phyloP scores from a whole-genome alignment of 2,113 vertebrate genomes.

The Cyprinodon brontotheroides region DNA sequence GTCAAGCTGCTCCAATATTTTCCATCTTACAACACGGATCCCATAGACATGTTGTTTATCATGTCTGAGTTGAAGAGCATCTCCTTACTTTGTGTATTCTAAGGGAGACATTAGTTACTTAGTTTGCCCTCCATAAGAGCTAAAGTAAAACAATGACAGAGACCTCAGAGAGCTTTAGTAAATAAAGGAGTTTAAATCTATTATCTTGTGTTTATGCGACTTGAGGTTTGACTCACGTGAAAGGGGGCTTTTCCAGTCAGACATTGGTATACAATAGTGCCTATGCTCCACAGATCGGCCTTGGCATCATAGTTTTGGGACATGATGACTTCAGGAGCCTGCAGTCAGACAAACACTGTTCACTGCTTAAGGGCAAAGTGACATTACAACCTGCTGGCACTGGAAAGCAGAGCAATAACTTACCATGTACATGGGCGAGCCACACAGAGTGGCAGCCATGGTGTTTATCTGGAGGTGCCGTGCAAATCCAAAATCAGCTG shows the following conservation, averaged over 20 bases:
- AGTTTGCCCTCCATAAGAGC: slow-evolving; percentile 16
- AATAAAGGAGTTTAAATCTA: not conserved
- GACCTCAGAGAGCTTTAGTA: not conserved
- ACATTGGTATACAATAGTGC: slow-evolving; percentile 96
- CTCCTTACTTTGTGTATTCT: slow-evolving; percentile 17
- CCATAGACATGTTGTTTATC: slow-evolving; percentile 23
- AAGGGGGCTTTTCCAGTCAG: slow-evolving; percentile 96
- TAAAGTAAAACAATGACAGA: slow-evolving; percentile 13
- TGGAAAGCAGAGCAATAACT: slow-evolving; percentile 47
- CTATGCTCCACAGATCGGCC: slow-evolving; percentile 98
- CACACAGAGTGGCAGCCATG: slow-evolving; percentile 95
- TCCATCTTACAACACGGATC: slow-evolving; percentile 44
- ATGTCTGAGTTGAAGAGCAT: not conserved
- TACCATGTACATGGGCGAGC: slow-evolving; percentile 99
- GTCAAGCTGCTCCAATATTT: slow-evolving; percentile 36
- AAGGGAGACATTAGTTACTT: slow-evolving; percentile 13
- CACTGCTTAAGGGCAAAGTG: slow-evolving; percentile 8
- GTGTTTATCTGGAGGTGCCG: slow-evolving; percentile 93
- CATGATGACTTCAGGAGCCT: slow-evolving; percentile 99
- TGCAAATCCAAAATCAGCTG: slow-evolving; percentile 97
- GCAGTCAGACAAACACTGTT: slow-evolving; percentile 42
- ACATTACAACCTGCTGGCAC: not conserved
- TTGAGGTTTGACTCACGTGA: slow-evolving; percentile 81
- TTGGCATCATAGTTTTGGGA: slow-evolving; percentile 96
- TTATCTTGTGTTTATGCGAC: slow-evolving; percentile 9